Base-by-base conservation (phyloP, 1,140 invertebrate species). In the Drosophila takahashii region DNA sequence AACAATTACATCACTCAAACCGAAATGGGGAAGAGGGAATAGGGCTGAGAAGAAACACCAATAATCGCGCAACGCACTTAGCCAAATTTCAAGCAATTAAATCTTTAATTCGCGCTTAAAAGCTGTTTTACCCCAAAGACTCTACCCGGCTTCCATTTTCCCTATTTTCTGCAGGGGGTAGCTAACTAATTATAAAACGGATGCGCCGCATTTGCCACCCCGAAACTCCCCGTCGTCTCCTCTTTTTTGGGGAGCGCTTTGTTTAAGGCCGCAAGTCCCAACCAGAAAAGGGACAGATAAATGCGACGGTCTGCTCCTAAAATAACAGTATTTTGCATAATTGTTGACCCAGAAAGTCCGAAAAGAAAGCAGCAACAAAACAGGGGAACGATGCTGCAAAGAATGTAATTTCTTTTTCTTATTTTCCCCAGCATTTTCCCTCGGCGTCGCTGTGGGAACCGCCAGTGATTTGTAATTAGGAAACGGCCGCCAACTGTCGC, bases 401-500 rank as follows among this genome's bases (percentile, higher is more conserved):
- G 79, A 87, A 77, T 73, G 74, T 86, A 81, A 86, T 86, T 86
- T 78, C 77, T 72, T 52, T 72, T 77, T 77, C 48, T 39, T 57
- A 44, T 70, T 79, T 65, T 60, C 51, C 44, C 16, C 32, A 45
- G 34, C 57, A 45, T 70, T 60, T 32, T 57, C 45, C 32, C 60
- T 45, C 64, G 74, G 69, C 72, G 69, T 53, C 61, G 54, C 51
- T 54, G 34, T 59, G 47, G 56, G 71, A 70, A 50, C 70, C 72
- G 70, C 84, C 81, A 81, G 74, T 90, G 81, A 90, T 90, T 90
- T 90, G 87, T 90, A 90, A 90, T 90, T 90, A 90, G 87, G 87
- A 90, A 90, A 90, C 81, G 81, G 87, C 87, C 87, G 81, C 86
- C 87, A 90, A 90, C 87, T 90, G 87, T 90, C 86, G 86, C 85